These are phyloP conservation scores for Microctonus brassicae DNA, from an alignment of 2,888 invertebrate genomes.

Conservation along the genomic window DNA sequence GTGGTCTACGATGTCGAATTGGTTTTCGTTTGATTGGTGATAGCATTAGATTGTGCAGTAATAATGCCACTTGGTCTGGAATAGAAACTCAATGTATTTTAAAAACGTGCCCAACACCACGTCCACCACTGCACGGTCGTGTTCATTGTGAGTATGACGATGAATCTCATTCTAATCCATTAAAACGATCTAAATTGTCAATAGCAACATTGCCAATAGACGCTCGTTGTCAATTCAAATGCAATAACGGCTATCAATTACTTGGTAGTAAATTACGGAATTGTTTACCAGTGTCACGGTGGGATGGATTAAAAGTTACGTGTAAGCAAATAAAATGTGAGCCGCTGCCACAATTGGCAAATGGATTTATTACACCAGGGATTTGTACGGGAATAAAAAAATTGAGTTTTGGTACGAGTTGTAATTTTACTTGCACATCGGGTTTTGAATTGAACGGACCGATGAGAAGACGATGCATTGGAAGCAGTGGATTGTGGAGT, in stretches of 20 bases:
- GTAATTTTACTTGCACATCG: conserved; percentile 73
- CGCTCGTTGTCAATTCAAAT: conserved; percentile 76
- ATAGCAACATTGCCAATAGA: conserved; percentile 72
- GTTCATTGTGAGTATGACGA: conserved; percentile 71
- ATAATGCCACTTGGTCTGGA: conserved; percentile 78
- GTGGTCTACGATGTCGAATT: conserved; percentile 77
- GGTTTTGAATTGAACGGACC: conserved; percentile 76
- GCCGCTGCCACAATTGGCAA: conserved; percentile 70
- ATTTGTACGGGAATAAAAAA: conserved; percentile 72
- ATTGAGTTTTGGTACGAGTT: conserved; percentile 74
- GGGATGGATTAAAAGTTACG: conserved; percentile 78
- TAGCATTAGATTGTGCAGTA: conserved; percentile 76
- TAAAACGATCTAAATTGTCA: conserved; percentile 38
- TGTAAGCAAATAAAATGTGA: conserved; percentile 75
- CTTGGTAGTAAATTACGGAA: conserved; percentile 76
- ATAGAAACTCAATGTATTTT: conserved; percentile 74
- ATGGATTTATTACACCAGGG: conserved; percentile 72
- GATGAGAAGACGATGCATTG: conserved; percentile 71
- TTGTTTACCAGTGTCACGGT: conserved; percentile 77
- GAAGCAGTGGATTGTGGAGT: conserved; percentile 73
- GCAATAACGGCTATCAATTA: conserved; percentile 75
- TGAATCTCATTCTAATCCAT: conserved; percentile 65
- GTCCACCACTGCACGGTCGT: conserved; percentile 73
- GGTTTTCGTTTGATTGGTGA: conserved; percentile 73
- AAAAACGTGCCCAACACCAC: conserved; percentile 75